Conservation (phyloP, 2,113 vertebrate genomes). For the Tamias sibiricus region DNA sequence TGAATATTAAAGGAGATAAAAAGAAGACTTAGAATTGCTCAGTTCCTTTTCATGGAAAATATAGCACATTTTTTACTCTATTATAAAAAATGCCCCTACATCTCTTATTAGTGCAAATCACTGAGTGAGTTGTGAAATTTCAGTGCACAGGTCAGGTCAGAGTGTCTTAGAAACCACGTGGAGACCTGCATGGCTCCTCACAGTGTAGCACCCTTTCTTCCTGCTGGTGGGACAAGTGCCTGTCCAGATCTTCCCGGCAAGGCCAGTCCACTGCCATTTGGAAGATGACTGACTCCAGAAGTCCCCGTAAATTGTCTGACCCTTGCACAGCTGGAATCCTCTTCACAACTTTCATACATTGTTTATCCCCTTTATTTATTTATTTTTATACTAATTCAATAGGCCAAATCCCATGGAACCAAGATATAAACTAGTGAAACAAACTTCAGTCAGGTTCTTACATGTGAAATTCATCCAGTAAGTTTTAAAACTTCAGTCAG, state of each 20-base stretch:
- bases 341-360: not conserved
- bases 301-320: not conserved
- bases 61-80: not conserved
- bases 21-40: not conserved
- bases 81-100: not conserved
- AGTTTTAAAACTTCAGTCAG: not conserved
- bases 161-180: not conserved
- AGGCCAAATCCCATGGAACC: not conserved
- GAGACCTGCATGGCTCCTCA: not conserved
- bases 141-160: not conserved
- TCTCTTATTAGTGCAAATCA: not conserved
- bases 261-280: not conserved
- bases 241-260: not conserved
- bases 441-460: not conserved
- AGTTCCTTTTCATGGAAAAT: not conserved
- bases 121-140: not conserved
- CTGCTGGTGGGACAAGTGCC: not conserved
- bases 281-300: not conserved
- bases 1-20: not conserved
- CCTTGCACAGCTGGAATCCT: not conserved
- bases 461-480: not conserved
- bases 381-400: constrained; percentile 1
- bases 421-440: not conserved
- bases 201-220: not conserved
- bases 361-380: not conserved